Percentiles rank a stretch among this genome's conserved stretches.
Conservation (phyloP, 2,797 vertebrate species). For the Premnoplex brunnescens region DNA sequence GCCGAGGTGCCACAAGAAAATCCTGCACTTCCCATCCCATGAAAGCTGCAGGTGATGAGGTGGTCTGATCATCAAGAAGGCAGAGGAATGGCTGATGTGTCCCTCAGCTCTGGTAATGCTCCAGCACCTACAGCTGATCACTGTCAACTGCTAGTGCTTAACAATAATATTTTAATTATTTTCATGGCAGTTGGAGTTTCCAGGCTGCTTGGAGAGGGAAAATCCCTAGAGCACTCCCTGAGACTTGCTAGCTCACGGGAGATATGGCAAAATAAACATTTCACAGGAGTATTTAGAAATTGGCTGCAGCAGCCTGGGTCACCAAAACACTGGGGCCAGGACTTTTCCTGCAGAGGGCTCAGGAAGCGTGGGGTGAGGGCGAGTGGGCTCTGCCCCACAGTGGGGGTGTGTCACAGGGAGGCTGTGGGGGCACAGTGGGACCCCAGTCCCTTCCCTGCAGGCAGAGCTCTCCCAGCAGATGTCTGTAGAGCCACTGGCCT, state of each 20-base stretch:
- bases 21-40: not conserved
- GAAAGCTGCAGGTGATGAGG: not conserved
- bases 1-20: not conserved
- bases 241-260: not conserved
- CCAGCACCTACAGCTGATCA: conserved; percentile 8
- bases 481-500: not conserved
- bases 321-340: not conserved
- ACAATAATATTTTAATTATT: not conserved
- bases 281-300: not conserved
- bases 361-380: not conserved
- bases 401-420: not conserved
- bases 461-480: not conserved
- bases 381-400: not conserved
- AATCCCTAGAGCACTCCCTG: fast-evolving
- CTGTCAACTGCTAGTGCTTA: not conserved
- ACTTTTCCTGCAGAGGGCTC: not conserved
- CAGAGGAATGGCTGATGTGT: not conserved
- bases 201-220: not conserved
- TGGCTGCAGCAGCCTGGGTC: conserved; percentile 29
- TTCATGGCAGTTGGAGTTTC: not conserved
- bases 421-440: not conserved
- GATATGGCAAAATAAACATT: conserved; percentile 4
- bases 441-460: not conserved
- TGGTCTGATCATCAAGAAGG: not conserved
- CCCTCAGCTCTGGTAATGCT: not conserved